These are phyloP conservation scores for Sander lucioperca DNA, from an alignment of 2,113 vertebrate genomes.

Conservation along the genomic window DNA sequence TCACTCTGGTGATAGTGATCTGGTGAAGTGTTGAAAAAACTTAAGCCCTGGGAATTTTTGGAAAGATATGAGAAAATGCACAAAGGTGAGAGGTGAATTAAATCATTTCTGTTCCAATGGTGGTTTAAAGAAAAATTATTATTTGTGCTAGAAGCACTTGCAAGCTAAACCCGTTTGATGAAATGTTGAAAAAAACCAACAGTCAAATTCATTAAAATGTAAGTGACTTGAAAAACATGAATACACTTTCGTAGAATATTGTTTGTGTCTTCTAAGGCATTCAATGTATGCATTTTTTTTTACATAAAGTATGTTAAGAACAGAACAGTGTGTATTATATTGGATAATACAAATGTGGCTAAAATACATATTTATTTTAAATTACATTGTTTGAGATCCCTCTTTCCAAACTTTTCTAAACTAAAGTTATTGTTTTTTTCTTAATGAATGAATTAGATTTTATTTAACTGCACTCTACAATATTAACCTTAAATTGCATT, in stretches of 20 bases:
- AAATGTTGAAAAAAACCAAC: not conserved
- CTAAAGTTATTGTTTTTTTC: not conserved
- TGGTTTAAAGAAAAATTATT: not conserved
- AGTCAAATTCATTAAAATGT: not conserved
- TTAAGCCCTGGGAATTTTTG: not conserved
- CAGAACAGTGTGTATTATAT: not conserved
- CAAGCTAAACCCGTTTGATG: not conserved
- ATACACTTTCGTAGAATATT: not conserved
- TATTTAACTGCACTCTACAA: not conserved
- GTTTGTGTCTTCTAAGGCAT: not conserved
- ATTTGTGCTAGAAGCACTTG: not conserved
- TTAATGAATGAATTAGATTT: not conserved
- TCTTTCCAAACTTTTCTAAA: not conserved
- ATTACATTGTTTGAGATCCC: not conserved
- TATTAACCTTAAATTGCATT: not conserved
- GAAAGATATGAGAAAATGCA: not conserved
- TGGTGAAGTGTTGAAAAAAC: not conserved
- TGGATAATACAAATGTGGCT: not conserved
- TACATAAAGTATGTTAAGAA: not conserved
- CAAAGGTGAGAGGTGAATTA: conserved; percentile 3
- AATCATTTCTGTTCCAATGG: not conserved
- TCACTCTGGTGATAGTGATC: not conserved
- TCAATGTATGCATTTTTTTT: not conserved
- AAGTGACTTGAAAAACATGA: not conserved
- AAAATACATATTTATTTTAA: not conserved